These are phyloP conservation scores for Zaprionus africanus DNA, from an alignment of 1,140 invertebrate species.

Conservation along the genomic window DNA sequence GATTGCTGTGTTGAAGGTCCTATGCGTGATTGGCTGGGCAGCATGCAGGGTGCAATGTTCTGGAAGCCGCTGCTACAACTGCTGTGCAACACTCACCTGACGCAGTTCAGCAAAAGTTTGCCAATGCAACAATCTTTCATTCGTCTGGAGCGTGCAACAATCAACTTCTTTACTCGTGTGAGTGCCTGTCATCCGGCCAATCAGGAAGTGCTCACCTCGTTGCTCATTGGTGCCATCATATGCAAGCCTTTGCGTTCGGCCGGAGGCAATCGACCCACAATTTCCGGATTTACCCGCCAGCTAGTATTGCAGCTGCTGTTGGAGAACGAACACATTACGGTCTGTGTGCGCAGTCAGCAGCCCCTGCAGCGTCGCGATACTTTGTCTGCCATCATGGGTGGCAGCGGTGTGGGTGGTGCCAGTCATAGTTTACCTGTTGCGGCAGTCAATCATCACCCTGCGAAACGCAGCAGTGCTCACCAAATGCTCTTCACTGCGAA, in stretches of 20 bases:
- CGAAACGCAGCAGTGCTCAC: constrained; percentile 84
- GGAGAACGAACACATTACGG: constrained; percentile 92
- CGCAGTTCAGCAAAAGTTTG: constrained; percentile 85
- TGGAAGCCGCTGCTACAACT: constrained; percentile 92
- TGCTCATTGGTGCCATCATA: constrained; percentile 86
- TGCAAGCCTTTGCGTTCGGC: constrained; percentile 60
- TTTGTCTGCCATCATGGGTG: constrained; percentile 60
- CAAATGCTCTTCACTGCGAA: constrained; percentile 90
- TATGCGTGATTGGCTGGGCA: constrained; percentile 94
- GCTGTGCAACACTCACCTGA: constrained; percentile 86
- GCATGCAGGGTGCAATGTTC: constrained; percentile 90
- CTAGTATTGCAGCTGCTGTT: constrained; percentile 93
- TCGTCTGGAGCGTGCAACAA: constrained; percentile 90
- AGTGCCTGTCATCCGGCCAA: constrained; percentile 94
- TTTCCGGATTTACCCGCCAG: constrained; percentile 94
- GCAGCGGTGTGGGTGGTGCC: constrained; percentile 24
- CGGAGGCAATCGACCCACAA: constrained; percentile 75
- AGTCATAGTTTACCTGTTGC: constrained; percentile 69
- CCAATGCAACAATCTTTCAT: constrained; percentile 86
- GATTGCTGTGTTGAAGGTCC: constrained; percentile 91
- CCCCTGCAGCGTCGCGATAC: constrained; percentile 72
- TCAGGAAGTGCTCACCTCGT: constrained; percentile 92
- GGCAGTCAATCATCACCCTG: constrained; percentile 79
- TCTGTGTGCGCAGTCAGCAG: constrained; percentile 88
- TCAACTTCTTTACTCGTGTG: constrained; percentile 90